These are phyloP conservation scores for Ophion ventricosus DNA, from an alignment of 2,888 invertebrate genomes.

Conservation along the genomic window DNA sequence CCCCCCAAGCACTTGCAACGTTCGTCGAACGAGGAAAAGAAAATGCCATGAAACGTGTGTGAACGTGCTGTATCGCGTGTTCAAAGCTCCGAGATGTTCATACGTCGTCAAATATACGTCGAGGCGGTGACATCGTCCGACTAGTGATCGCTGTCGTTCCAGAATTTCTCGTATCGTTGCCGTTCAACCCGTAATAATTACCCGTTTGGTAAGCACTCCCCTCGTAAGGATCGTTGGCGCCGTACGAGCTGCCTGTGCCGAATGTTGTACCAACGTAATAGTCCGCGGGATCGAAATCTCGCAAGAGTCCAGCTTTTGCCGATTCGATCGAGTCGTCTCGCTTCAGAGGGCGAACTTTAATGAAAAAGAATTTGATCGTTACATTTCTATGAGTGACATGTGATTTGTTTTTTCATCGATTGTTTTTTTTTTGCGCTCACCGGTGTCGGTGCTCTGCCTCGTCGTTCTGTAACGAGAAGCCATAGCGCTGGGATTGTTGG, in stretches of 20 bases:
- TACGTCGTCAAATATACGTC: conserved; percentile 93
- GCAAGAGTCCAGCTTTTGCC: conserved; percentile 91
- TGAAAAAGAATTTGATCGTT: conserved; percentile 5
- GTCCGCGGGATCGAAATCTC: conserved; percentile 90
- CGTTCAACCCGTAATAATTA: conserved; percentile 79
- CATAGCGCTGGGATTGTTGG: conserved; percentile 81
- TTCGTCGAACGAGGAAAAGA: neutral
- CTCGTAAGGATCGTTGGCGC: conserved; percentile 74
- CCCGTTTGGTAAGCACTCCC: conserved; percentile 80
- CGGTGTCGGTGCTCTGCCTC: conserved; percentile 84
- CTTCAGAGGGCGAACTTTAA: conserved; percentile 84
- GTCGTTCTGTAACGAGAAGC: conserved; percentile 82
- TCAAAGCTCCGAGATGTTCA: conserved; percentile 79
- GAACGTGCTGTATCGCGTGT: neutral
- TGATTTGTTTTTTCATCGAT: conserved; percentile 20
- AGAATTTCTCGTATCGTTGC: conserved; percentile 78
- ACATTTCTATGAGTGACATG: neutral
- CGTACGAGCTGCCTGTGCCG: conserved; percentile 76
- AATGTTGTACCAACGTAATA: conserved; percentile 86
- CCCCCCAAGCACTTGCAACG: neutral
- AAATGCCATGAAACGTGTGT: conserved; percentile 28
- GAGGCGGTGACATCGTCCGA: conserved; percentile 88
- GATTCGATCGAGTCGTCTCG: conserved; percentile 87
- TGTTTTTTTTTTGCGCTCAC: conserved; percentile 75
- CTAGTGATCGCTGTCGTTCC: conserved; percentile 81